These are phyloP conservation scores for Apoda limacodes DNA, from an alignment of 2,888 invertebrate species.

Conservation along the genomic window DNA sequence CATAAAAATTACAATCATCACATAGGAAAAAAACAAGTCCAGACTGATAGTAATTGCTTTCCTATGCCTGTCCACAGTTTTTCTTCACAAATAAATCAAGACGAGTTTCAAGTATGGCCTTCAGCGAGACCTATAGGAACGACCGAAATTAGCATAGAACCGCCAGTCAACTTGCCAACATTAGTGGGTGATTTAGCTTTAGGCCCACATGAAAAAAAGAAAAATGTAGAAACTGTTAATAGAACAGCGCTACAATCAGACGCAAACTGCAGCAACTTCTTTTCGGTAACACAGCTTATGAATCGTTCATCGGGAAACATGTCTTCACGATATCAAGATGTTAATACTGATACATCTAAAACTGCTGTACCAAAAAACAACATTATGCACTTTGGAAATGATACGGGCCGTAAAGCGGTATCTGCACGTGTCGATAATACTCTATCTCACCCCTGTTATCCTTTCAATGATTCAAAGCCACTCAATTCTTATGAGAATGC, in stretches of 20 bases:
- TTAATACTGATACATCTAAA: slow-evolving; percentile 37
- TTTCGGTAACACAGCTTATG: slow-evolving; percentile 61
- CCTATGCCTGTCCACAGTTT: slow-evolving; percentile 57
- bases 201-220: slow-evolving; percentile 60
- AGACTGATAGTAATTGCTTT: slow-evolving; percentile 48
- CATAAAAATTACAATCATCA: slow-evolving; percentile 36
- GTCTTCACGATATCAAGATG: slow-evolving; percentile 39
- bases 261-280: slow-evolving; percentile 51
- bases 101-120: slow-evolving; percentile 59
- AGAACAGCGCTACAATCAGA: slow-evolving; percentile 38
- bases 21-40: slow-evolving; percentile 41
- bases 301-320: slow-evolving; percentile 52
- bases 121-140: slow-evolving; percentile 52
- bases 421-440: slow-evolving; percentile 39
- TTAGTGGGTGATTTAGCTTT: slow-evolving; percentile 57
- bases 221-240: slow-evolving; percentile 35
- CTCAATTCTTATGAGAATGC: slow-evolving; percentile 41
- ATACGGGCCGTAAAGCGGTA: slow-evolving; percentile 39
- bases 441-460: slow-evolving; percentile 43
- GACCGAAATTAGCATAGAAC: slow-evolving; percentile 60
- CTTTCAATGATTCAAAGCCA: slow-evolving; percentile 46
- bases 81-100: slow-evolving; percentile 42
- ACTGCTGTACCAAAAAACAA: slow-evolving; percentile 37
- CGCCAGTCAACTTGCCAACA: slow-evolving; percentile 58
- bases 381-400: slow-evolving; percentile 34